phyloP scores from a whole-genome alignment of 1,140 invertebrate species.

The Tetramorium alpestre region DNA sequence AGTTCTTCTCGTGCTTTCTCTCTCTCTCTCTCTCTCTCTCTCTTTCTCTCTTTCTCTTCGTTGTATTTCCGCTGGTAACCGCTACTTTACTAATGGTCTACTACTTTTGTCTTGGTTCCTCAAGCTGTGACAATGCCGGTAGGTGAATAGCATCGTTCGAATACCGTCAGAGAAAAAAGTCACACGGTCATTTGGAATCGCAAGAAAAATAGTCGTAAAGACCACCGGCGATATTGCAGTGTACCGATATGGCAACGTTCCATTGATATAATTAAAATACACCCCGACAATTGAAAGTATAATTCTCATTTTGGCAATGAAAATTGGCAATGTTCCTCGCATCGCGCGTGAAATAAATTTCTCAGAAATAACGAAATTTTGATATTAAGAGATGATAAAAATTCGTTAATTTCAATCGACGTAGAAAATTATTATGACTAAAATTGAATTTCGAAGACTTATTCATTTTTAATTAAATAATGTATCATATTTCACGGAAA shows the following conservation, averaged over 20 bases:
- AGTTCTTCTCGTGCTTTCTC: constrained; percentile 11
- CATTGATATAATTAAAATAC: constrained; percentile 29
- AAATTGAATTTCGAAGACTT: background rate
- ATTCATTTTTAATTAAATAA: background rate
- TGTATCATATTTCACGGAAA: background rate
- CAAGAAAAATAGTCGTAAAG: background rate
- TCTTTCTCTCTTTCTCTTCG: background rate
- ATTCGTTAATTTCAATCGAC: background rate
- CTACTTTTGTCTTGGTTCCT: constrained; percentile 25
- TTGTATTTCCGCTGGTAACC: background rate
- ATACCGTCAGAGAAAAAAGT: constrained; percentile 24
- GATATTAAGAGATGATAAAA: background rate
- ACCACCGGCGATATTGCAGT: background rate
- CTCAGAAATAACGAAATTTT: background rate
- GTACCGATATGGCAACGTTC: background rate
- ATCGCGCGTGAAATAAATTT: background rate
- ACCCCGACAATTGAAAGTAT: background rate
- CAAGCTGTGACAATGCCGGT: constrained; percentile 11
- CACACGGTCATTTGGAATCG: background rate
- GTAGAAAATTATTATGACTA: background rate
- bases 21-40: constrained; percentile 1
- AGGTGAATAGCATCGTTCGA: constrained; percentile 9
- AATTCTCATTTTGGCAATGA: background rate
- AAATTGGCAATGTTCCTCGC: background rate
- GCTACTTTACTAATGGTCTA: constrained; percentile 34